Conservation (phyloP, 2,113 vertebrate genomes). For the Xiphophorus couchianus region DNA sequence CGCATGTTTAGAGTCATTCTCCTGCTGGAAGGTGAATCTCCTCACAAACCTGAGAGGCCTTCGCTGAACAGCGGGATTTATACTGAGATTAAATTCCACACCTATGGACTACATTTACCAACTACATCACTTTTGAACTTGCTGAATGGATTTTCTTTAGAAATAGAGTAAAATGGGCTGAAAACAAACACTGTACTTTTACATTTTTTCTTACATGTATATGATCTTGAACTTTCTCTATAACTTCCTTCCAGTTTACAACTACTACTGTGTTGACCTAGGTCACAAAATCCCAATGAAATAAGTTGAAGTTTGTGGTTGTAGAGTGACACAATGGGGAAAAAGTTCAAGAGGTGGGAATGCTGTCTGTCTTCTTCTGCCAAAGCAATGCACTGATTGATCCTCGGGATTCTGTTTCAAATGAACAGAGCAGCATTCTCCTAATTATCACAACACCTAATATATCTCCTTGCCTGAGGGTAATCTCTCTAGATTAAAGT, state of each 20-base stretch:
- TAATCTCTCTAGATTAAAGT: constrained; percentile 36
- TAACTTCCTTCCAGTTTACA: neutral
- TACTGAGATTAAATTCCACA: neutral
- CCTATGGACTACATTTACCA: neutral
- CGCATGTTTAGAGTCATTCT: neutral
- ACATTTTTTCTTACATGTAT: neutral
- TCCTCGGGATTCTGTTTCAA: constrained; percentile 13
- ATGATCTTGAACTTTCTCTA: neutral
- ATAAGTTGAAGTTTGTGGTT: neutral
- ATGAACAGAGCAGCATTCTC: constrained; percentile 35
- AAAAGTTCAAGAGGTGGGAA: neutral
- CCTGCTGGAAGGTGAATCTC: no score
- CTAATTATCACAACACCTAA: constrained; percentile 53
- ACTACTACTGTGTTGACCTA: no score
- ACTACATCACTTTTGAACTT: neutral
- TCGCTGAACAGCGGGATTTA: neutral
- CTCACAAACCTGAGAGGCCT: no score
- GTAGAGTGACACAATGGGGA: neutral
- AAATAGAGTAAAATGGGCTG: no score
- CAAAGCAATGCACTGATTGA: constrained; percentile 39
- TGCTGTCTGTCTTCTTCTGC: neutral
- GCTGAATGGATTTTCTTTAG: neutral
- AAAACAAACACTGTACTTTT: no score
- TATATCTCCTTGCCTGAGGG: constrained; percentile 40
- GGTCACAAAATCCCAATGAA: neutral